These are phyloP conservation scores for Maniola jurtina DNA, from an alignment of 1,140 invertebrate species.

Conservation along the genomic window DNA sequence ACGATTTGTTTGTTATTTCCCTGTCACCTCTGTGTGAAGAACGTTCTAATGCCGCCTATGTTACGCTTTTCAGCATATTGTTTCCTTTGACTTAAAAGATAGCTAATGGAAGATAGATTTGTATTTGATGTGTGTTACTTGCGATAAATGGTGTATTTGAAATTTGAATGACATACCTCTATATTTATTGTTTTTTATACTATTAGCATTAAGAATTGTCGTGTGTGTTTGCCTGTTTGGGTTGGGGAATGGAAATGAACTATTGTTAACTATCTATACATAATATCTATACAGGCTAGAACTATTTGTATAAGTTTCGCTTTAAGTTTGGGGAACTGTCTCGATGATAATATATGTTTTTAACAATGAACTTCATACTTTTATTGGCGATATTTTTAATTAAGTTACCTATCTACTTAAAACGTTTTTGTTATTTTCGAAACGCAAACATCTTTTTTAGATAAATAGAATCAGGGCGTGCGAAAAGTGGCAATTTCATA, in stretches of 20 bases:
- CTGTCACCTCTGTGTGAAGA: no score
- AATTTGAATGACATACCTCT: constrained; percentile 14
- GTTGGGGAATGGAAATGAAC: constrained; percentile 14
- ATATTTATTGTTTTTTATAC: constrained; percentile 16
- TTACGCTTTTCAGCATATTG: not conserved
- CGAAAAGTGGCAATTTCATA: no score
- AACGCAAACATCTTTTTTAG: no score
- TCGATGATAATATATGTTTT: constrained; percentile 19
- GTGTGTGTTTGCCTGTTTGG: not conserved
- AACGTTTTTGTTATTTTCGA: no score
- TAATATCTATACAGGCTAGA: not conserved
- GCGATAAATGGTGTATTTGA: constrained; percentile 5
- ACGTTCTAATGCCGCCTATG: no score
- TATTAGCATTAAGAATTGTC: constrained; percentile 16
- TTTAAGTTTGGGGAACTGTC: constrained; percentile 22
- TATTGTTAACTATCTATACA: constrained; percentile 15
- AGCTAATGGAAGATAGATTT: not conserved
- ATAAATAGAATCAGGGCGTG: no score
- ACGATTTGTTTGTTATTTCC: no score
- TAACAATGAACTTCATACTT: constrained; percentile 9
- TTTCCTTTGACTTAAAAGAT: not conserved
- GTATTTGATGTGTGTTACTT: not conserved
- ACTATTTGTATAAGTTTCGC: constrained; percentile 20
- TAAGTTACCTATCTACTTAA: no score
- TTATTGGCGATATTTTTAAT: not conserved